These are phyloP conservation scores for Euclidia mi DNA, from an alignment of 2,888 invertebrate genomes.

Conservation along the genomic window DNA sequence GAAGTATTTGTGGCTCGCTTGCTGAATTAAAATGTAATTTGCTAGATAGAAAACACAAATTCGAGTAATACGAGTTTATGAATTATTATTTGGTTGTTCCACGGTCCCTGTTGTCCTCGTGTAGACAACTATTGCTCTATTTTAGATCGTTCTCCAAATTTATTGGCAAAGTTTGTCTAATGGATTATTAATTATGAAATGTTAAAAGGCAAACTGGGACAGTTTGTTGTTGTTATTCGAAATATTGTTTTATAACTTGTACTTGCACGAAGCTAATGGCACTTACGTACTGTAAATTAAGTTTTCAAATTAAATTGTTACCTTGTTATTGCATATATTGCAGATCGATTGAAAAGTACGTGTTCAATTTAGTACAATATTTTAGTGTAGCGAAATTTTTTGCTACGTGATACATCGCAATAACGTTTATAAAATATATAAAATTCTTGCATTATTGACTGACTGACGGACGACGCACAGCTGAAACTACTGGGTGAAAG, in stretches of 20 bases:
- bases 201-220: conserved; percentile 10
- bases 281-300: not conserved
- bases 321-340: too few relatives aligned
- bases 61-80: conserved; percentile 23
- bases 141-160: conserved; percentile 27
- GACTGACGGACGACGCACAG: too few relatives aligned
- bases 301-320: not conserved
- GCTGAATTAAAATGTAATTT: conserved; percentile 40
- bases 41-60: conserved; percentile 26
- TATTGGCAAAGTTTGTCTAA: conserved; percentile 20
- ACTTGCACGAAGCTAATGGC: not conserved
- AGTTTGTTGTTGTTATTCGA: conserved; percentile 6
- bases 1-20: conserved; percentile 33
- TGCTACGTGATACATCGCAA: too few relatives aligned
- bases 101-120: not conserved
- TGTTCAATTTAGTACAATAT: too few relatives aligned
- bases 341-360: too few relatives aligned
- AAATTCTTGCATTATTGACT: too few relatives aligned
- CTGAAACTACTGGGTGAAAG: too few relatives aligned
- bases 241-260: not conserved
- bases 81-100: conserved; percentile 32
- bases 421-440: too few relatives aligned
- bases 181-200: conserved; percentile 20
- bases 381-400: too few relatives aligned
- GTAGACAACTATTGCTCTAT: conserved; percentile 18